phyloP scores from a whole-genome alignment of 2,113 vertebrate genomes.

The Halcyon malimbica region DNA sequence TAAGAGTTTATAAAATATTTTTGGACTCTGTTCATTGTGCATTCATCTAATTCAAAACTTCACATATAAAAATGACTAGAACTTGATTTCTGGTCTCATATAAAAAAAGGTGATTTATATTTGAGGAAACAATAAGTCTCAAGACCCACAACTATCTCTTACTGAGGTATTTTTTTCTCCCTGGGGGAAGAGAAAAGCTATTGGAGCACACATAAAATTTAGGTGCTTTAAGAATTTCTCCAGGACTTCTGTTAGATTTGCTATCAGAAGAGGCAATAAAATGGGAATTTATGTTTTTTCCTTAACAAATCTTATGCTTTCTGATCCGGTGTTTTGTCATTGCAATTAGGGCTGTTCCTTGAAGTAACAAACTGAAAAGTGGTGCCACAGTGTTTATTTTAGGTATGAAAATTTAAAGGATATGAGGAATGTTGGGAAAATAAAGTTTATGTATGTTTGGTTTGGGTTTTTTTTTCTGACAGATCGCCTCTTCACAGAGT shows the following conservation, averaged over 20 bases:
- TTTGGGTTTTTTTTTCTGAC: slow-evolving; percentile 21
- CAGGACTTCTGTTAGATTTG: slow-evolving; percentile 61
- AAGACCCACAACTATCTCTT: slow-evolving; percentile 31
- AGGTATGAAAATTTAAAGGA: slow-evolving; percentile 30
- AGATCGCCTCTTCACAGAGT: neutral
- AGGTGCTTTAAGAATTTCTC: slow-evolving; percentile 62
- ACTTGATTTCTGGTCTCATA: slow-evolving; percentile 37
- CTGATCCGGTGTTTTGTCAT: slow-evolving; percentile 43
- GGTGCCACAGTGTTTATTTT: slow-evolving; percentile 16
- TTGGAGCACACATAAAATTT: slow-evolving; percentile 57
- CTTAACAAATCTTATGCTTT: slow-evolving; percentile 60
- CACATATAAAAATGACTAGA: slow-evolving; percentile 41
- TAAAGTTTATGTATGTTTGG: slow-evolving; percentile 11
- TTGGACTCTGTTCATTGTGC: slow-evolving; percentile 6
- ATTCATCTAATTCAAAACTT: slow-evolving; percentile 39
- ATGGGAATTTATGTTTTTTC: slow-evolving; percentile 66
- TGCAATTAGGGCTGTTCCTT: slow-evolving; percentile 55
- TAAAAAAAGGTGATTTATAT: slow-evolving; percentile 34
- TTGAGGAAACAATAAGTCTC: slow-evolving; percentile 59
- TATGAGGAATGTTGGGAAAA: neutral
- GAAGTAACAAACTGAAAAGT: slow-evolving; percentile 21
- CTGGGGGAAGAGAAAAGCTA: slow-evolving; percentile 60
- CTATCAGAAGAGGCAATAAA: slow-evolving; percentile 58
- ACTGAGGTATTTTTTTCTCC: slow-evolving; percentile 29
- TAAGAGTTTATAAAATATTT: slow-evolving; percentile 44